Percentiles rank a stretch among this genome's conserved stretches.
phyloP scores from a whole-genome alignment of 2,888 invertebrate genomes.

The Acleris cristana region DNA sequence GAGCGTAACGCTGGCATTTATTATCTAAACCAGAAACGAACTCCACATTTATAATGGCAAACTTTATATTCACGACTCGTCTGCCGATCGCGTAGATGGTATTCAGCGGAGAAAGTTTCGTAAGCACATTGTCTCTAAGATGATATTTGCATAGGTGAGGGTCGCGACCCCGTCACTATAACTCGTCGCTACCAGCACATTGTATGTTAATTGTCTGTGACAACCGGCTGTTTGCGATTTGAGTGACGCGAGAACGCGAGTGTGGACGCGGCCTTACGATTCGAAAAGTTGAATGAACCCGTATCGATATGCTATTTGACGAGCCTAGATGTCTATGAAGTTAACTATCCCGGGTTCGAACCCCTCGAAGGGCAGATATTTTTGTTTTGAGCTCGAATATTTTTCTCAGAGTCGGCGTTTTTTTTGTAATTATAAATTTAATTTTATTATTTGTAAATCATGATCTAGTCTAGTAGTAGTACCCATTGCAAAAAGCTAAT shows the following conservation, averaged over 20 bases:
- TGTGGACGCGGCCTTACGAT: constrained; percentile 51
- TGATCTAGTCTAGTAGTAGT: too few relatives aligned
- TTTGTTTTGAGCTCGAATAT: too few relatives aligned
- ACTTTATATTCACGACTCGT: constrained; percentile 34
- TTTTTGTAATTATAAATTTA: too few relatives aligned
- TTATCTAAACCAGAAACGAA: constrained; percentile 36
- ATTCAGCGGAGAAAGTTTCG: constrained; percentile 37
- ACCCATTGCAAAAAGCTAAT: too few relatives aligned
- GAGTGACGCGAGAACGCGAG: constrained; percentile 50
- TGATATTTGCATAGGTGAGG: constrained; percentile 49
- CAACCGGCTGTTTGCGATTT: constrained; percentile 56
- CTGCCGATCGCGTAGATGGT: constrained; percentile 28
- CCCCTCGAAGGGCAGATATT: neutral
- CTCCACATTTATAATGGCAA: constrained; percentile 23
- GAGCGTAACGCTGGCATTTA: constrained; percentile 34
- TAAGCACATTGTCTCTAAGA: constrained; percentile 37
- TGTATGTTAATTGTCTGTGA: constrained; percentile 75
- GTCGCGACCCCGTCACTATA: constrained; percentile 59
- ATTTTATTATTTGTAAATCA: too few relatives aligned
- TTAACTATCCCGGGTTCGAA: neutral
- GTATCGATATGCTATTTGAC: constrained; percentile 35
- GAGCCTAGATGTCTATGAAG: too few relatives aligned
- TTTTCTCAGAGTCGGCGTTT: too few relatives aligned
- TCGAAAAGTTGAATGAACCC: constrained; percentile 58
- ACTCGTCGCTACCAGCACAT: constrained; percentile 71